Percentiles rank a stretch among this genome's conserved stretches.
Conservation (phyloP, 2,888 invertebrate species). For the Tanytarsus gracilentus region DNA sequence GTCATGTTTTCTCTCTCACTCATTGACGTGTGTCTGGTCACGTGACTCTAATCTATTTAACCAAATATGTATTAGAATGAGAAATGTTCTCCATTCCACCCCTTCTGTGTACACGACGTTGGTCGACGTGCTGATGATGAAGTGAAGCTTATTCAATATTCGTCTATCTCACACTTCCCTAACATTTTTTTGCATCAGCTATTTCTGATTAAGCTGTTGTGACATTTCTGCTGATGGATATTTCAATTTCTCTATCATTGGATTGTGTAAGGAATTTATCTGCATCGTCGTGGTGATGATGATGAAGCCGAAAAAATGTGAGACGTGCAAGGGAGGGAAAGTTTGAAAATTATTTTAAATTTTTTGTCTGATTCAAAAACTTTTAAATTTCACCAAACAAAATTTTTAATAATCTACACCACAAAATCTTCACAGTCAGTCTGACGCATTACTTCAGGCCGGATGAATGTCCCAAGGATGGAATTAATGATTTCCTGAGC, state of each 20-base stretch:
- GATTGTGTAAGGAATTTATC: not conserved
- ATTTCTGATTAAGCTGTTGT: conserved; percentile 29
- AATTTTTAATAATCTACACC: no score
- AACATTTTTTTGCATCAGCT: conserved; percentile 28
- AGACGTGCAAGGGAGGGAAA: no score
- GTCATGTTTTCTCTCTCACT: conserved; percentile 10
- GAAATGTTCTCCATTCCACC: not conserved
- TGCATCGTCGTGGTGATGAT: not conserved
- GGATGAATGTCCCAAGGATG: not conserved
- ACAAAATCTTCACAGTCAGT: no score
- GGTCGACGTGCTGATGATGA: conserved; percentile 19
- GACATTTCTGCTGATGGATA: conserved; percentile 25
- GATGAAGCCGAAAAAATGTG: not conserved
- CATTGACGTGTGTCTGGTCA: conserved; percentile 24
- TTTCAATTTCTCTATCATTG: conserved; percentile 16
- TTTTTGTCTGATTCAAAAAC: no score
- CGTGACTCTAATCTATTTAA: conserved; percentile 29
- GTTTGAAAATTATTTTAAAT: no score
- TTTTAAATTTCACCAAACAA: no score
- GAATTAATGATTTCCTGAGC: no score
- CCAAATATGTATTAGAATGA: conserved; percentile 19
- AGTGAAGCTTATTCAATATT: conserved; percentile 20
- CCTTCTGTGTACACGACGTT: conserved; percentile 3
- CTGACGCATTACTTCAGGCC: conserved; percentile 2
- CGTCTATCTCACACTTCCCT: conserved; percentile 20